Conservation (phyloP, 2,797 vertebrate genomes). For the Pipistrellus nathusii region DNA sequence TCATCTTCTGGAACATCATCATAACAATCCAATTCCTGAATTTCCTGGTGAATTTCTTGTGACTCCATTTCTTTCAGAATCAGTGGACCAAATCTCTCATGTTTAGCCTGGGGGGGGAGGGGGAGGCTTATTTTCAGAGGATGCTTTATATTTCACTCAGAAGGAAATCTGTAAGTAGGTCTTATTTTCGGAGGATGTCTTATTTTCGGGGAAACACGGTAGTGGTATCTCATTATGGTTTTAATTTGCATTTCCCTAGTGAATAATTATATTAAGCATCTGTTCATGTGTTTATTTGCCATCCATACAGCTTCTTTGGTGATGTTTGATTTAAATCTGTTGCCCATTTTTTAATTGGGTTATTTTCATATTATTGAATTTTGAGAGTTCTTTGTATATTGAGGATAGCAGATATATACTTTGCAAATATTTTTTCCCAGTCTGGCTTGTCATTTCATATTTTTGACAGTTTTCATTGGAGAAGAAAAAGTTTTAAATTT, state of each 20-base stretch:
- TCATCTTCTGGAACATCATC: no score
- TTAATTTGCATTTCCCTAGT: constrained; percentile 42
- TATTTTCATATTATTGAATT: constrained; percentile 1
- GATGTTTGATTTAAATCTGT: not conserved
- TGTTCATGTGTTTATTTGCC: constrained; percentile 4
- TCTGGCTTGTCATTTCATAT: constrained; percentile 11
- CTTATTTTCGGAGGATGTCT: no score
- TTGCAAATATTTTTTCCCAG: not conserved
- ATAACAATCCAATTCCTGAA: no score
- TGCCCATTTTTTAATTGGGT: not conserved
- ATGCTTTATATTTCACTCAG: no score
- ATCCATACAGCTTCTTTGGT: not conserved
- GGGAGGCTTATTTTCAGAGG: no score
- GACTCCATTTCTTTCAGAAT: no score
- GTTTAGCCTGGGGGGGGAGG: no score
- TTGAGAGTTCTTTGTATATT: not conserved
- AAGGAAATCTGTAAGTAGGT: no score
- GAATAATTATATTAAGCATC: not conserved
- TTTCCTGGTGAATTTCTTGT: no score
- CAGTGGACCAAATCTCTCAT: no score
- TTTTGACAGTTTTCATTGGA: not conserved
- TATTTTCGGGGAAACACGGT: no score
- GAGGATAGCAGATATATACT: not conserved
- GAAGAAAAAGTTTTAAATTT: constrained; percentile 15
- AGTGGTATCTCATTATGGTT: not conserved